Conservation (phyloP, 2,113 vertebrate species). For the Theristicus caerulescens region DNA sequence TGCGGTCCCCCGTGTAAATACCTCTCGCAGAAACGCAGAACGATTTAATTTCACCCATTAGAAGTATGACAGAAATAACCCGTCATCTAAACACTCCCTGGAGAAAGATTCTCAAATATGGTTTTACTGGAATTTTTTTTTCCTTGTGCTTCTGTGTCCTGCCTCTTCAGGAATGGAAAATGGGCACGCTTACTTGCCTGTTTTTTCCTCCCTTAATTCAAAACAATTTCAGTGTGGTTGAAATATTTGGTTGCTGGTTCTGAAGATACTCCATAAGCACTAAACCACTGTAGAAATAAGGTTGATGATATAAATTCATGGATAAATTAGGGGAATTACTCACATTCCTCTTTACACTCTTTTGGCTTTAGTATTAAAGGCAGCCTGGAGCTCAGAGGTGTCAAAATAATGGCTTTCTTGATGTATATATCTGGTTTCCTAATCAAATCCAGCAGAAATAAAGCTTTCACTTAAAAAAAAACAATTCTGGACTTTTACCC, state of each 20-base stretch:
- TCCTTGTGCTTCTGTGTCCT: not conserved
- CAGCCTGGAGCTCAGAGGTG: not conserved
- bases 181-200: not conserved
- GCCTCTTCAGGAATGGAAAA: not conserved
- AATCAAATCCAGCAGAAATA: not conserved
- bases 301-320: not conserved
- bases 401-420: not conserved
- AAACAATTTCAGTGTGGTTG: not conserved
- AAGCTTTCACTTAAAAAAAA: not conserved
- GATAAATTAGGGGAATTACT: not conserved
- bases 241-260: not conserved
- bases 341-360: not conserved
- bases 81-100: not conserved
- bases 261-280: not conserved
- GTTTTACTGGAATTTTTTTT: slow-evolving; percentile 9
- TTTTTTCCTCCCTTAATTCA: not conserved
- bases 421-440: not conserved
- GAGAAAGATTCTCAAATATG: slow-evolving; percentile 22
- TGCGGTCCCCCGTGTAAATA: not conserved
- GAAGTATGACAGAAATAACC: slow-evolving; percentile 47
- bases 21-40: not conserved
- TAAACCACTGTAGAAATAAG: not conserved
- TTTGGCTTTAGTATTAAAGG: not conserved
- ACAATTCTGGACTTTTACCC: not conserved
- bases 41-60: not conserved